Evolutionary conservation across 2,113 vertebrate species (phyloP), one percentile per base, ranked within the genome.

Genomic region (Silurus asotus): DNA sequence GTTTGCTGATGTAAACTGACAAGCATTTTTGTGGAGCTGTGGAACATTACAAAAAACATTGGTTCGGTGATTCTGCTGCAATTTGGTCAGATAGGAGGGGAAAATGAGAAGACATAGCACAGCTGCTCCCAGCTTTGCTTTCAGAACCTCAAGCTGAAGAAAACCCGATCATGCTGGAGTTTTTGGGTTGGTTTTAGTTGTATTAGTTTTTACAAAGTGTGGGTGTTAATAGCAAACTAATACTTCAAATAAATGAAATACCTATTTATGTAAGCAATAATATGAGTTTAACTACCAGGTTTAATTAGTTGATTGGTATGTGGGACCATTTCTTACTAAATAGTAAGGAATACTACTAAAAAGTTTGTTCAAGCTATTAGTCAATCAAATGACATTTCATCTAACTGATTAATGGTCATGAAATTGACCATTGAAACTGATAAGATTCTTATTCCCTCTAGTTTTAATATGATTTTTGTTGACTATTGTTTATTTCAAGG

Each of bases 31-130:
- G 80, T 20, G 70, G 58, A 75, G 75, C 86, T 87, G 72, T 62
- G 69, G 80, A 87, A 88, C 74, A 90, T 87, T 87, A 85, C 85
- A 76, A 88, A 87, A 80, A 90, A 88, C 86, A 86, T 48, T 84
- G 86, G 84, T 86, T 84, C 84, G 69, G 19, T 88, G 84, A 89
- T 86, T 89, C 77, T 88, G 83, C 88, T 48, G 77, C 72, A 88
- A 89, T 88, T 90, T 89, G 88, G 76, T 88, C 59, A 86, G 87
- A 85, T 75, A 28, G 80, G 62, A 85, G 64, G 74, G 84, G 79
- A 65, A 92, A 89, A 92, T 89, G 85, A 88, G 87, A 70, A 81
- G 84, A 89, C 89, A 91, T 84, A 81, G 76, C 59, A 87, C 90
- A 91, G 89, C 90, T 92, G 92, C 84, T 91, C 79, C 89, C 85